phyloP scores from a whole-genome alignment of 2,113 vertebrate genomes.

The Xiphophorus maculatus region DNA sequence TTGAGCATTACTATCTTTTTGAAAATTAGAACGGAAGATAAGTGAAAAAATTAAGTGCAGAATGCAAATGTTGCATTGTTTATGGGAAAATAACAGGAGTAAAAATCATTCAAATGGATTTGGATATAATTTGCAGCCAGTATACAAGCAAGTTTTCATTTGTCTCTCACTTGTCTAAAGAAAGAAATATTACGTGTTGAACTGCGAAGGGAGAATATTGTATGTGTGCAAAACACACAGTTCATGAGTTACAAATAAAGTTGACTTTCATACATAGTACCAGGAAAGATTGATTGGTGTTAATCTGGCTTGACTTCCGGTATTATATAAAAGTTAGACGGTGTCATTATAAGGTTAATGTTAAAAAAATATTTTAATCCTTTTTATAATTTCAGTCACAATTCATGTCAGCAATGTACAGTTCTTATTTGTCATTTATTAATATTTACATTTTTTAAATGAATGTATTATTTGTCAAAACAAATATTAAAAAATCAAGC shows the following conservation, averaged over 20 bases:
- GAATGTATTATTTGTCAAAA: too few species aligned
- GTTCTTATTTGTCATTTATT: too few species aligned
- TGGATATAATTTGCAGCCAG: neutral
- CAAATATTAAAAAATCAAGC: too few species aligned
- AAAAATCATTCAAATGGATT: neutral
- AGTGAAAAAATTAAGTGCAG: neutral
- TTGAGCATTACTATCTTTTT: neutral
- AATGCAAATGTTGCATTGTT: neutral
- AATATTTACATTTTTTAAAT: too few species aligned
- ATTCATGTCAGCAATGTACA: too few species aligned
- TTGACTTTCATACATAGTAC: too few species aligned
- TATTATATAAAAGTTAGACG: too few species aligned
- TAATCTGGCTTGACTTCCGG: too few species aligned
- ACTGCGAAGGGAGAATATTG: conserved; percentile 4
- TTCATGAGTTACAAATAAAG: neutral
- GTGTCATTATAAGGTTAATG: too few species aligned
- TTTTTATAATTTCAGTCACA: too few species aligned
- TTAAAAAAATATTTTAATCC: too few species aligned
- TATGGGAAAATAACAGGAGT: neutral
- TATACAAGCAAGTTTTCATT: neutral
- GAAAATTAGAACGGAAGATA: neutral
- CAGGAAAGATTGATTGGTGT: too few species aligned
- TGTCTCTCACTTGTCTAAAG: neutral
- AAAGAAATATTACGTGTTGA: neutral
- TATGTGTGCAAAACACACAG: neutral